Conservation (phyloP, 1,140 invertebrate species). For the Drosophila kepulauana region DNA sequence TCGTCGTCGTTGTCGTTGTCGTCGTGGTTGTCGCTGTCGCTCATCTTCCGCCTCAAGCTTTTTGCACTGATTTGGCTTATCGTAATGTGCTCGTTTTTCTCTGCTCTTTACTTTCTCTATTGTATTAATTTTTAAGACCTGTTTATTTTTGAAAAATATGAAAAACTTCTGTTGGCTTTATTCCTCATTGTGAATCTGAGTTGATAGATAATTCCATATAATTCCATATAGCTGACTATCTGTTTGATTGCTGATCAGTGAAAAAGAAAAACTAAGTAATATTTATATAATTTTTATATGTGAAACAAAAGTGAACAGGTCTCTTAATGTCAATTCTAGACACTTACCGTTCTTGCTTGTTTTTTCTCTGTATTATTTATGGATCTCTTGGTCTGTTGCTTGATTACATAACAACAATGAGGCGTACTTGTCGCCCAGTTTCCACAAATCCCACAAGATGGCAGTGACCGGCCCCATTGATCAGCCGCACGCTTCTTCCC, state of each 20-base stretch:
- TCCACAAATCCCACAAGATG: slow-evolving; percentile 8
- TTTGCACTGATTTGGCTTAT: slow-evolving; percentile 59
- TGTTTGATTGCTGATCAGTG: no score
- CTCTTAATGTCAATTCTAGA: no score
- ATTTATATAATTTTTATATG: no score
- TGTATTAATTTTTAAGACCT: neutral
- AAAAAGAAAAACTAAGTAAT: no score
- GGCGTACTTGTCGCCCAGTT: slow-evolving; percentile 52
- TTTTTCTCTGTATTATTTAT: neutral
- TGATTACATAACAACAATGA: slow-evolving; percentile 61
- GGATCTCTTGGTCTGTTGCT: slow-evolving; percentile 2
- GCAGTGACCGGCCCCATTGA: slow-evolving; percentile 39
- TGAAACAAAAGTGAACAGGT: no score
- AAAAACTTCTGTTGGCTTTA: no score
- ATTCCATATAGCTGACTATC: no score
- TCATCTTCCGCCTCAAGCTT: slow-evolving; percentile 68
- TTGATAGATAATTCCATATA: no score
- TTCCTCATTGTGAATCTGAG: no score
- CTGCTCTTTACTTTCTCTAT: slow-evolving; percentile 18
- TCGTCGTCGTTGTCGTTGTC: slow-evolving; percentile 26
- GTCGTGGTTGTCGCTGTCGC: slow-evolving; percentile 38
- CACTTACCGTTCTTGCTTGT: no score
- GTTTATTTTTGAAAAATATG: no score
- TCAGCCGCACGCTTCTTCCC: slow-evolving; percentile 14
- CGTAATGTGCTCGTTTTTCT: slow-evolving; percentile 39